Base-by-base conservation (phyloP, 2,797 vertebrate genomes). In the Crenuchus spilurus region DNA sequence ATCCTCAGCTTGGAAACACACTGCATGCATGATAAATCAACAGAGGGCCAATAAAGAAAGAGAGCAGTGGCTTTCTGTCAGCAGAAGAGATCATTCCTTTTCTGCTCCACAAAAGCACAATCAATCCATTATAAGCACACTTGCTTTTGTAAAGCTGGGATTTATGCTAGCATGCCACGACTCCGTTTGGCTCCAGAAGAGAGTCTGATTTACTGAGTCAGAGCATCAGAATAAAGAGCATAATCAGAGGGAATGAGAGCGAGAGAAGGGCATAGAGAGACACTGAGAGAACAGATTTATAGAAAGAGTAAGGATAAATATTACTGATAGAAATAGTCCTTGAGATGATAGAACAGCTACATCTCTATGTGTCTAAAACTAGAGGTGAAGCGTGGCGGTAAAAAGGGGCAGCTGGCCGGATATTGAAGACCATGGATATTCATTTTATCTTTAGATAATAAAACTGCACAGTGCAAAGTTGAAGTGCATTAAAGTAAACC, bases 91-190 rank as follows among this genome's bases (percentile, higher is more conserved):
- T 83, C 73, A 77, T 72, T 80, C 67, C 76, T 63, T 76, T 81
- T 80, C 76, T 74, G 73, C 66, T 67, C 77, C 73, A 83, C 80
- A 84, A 75, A 82, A 65, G 80, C 61, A 76, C 78, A 81, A 81
- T 84, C 76, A 77, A 78, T 84, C 79, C 78, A 82, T 80, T 84
- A 77, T 52, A 77, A 79, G 69, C 63, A 30, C 49, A 61, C 82
- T 58, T 75, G 74, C 80, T 68, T 72, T 74, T 81, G 75, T 82
- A 78, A 84, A 82, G 67, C 73, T 74, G 75, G 78, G 75, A 80
- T 79, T 83, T 81, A 70, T 79, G 69, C 74, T 76, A 72, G 78
- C 72, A 52, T 33, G 79, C 57, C 78, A 57, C 11, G 35, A 76
- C 66, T 74, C 74, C 3, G 72, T 58, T 75, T 74, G 46, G 72